Base-by-base conservation (phyloP, 1,140 invertebrate genomes). In the Lepidostoma basale region DNA sequence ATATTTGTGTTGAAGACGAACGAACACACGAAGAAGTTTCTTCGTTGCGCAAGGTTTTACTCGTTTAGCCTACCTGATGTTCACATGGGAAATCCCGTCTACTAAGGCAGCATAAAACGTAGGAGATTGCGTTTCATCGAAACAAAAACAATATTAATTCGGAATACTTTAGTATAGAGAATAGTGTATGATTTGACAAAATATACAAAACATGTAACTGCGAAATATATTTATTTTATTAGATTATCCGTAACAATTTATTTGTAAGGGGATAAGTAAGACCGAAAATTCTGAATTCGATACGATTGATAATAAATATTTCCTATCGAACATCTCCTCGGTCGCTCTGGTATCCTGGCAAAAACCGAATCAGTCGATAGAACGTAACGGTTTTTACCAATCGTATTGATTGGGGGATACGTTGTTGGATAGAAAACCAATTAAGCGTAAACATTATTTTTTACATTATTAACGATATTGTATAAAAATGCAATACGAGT, bases 361-460 rank as follows among this genome's bases (percentile, higher is more conserved):
- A 69, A 73, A 73, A 69, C 70, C 70, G 67, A 73, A 73, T 73
- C 70, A 73, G 70, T 73, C 70, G 70, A 73, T 73, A 69, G 70
- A 63, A 73, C 65, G 67, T 73, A 73, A 72, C 70, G 67, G 62
- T 69, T 62, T 69, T 45, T 67, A 63, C 66, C 70, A 73, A 69
- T 69, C 70, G n/a, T n/a, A 73, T 73, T 65, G 70, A 73, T 73
- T 47, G 59, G 52, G n/a, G 36, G 36, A 56, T 56, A 33, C 33
- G 26, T 30, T 1, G 26, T 10, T 36, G 14, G 10, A 33, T 47
- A 3, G 54, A 42, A 67, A 67, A 67, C 54, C 65, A 67, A 67
- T 56, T 42, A 39, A 54, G 28, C 14, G 28, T 30, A 18, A 28
- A 1, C 1, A 9, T n/a, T 3, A 22, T 16, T 1, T n/a, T 36